Percentiles rank a stretch among this genome's conserved stretches.
Conservation (phyloP, 2,888 invertebrate species). For the Drosophila flavopinicola region DNA sequence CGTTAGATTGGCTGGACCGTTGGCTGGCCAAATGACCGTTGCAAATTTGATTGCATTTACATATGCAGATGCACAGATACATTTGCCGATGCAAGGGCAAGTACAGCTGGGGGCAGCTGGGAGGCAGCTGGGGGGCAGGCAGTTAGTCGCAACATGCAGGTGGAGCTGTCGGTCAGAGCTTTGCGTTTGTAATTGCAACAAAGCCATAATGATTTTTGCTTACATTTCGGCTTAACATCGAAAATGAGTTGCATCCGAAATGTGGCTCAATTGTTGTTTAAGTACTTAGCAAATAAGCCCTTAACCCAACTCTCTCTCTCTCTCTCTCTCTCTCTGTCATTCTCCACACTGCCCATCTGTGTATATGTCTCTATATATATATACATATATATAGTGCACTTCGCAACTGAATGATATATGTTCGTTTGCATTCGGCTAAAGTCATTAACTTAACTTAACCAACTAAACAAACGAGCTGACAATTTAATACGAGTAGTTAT, state of each 20-base stretch:
- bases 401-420: not conserved
- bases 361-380: not conserved
- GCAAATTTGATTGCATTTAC: slow-evolving; percentile 77
- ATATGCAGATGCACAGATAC: slow-evolving; percentile 71
- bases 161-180: slow-evolving; percentile 10
- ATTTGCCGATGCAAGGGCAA: slow-evolving; percentile 44
- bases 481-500: not conserved
- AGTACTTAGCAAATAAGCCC: slow-evolving; percentile 43
- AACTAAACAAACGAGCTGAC: not conserved
- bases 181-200: slow-evolving; percentile 56
- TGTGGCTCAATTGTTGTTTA: slow-evolving; percentile 44
- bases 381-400: not conserved
- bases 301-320: not conserved
- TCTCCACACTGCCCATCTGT: too few species aligned
- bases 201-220: slow-evolving; percentile 64
- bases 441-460: slow-evolving; percentile 18
- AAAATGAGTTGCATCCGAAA: slow-evolving; percentile 29
- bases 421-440: not conserved
- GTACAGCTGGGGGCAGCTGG: too few species aligned
- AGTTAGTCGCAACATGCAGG: slow-evolving; percentile 4
- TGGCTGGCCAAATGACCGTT: slow-evolving; percentile 76
- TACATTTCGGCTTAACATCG: slow-evolving; percentile 57
- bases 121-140: not conserved
- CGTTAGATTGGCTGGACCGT: slow-evolving; percentile 73
- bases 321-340: not conserved